Conservation (phyloP, 2,797 vertebrate species). For the Ctenopoma kingsleyae region DNA sequence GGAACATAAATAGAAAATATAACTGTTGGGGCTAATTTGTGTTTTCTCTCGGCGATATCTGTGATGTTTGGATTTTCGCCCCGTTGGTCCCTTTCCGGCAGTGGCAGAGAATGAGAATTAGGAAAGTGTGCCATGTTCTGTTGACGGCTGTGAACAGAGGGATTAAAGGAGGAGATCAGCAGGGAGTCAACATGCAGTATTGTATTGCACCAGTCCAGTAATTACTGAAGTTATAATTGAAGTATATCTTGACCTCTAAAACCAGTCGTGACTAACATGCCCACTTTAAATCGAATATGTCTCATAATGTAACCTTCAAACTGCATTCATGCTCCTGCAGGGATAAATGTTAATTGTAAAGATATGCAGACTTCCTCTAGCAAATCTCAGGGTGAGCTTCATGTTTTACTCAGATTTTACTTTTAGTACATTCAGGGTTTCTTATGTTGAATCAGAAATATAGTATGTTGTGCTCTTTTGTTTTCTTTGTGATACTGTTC, state of each 20-base stretch:
- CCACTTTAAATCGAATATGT: neutral
- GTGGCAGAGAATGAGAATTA: slow-evolving; percentile 64
- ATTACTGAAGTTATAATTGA: slow-evolving; percentile 64
- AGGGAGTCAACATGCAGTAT: slow-evolving; percentile 54
- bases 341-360: neutral
- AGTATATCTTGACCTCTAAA: slow-evolving; percentile 58
- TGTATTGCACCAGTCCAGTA: slow-evolving; percentile 46
- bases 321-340: neutral
- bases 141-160: slow-evolving; percentile 62
- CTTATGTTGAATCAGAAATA: neutral
- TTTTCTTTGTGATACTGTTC: neutral
- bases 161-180: slow-evolving; percentile 67
- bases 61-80: slow-evolving; percentile 55
- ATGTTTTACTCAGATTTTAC: neutral
- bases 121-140: slow-evolving; percentile 53
- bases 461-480: neutral
- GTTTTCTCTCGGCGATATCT: slow-evolving; percentile 46
- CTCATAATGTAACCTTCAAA: neutral
- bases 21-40: slow-evolving; percentile 43
- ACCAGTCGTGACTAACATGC: neutral
- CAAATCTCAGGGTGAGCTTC: neutral
- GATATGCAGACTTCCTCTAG: neutral
- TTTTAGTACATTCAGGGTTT: neutral
- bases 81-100: slow-evolving; percentile 1
- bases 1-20: slow-evolving; percentile 27